Conservation (phyloP, 2,113 vertebrate genomes). For the Clarias gariepinus region DNA sequence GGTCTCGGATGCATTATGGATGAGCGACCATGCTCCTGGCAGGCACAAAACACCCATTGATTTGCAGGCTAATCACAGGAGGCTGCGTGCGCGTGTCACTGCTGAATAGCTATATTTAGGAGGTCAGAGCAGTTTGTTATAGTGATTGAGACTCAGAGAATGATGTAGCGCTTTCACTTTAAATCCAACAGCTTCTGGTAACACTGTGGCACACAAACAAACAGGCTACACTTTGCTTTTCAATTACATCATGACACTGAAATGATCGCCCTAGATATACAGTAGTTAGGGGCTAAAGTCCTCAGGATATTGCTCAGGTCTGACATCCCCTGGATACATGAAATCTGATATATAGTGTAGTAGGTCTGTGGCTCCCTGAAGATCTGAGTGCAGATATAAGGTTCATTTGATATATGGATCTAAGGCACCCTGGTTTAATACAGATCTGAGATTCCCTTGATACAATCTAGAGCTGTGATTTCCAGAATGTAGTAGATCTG, state of each 20-base stretch:
- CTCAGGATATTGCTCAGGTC: not conserved
- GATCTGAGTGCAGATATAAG: not conserved
- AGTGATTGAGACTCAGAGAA: not conserved
- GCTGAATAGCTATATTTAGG: constrained; percentile 56
- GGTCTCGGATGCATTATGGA: constrained; percentile 71
- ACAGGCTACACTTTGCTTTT: not conserved
- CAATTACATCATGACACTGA: not conserved
- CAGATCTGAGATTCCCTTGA: not conserved
- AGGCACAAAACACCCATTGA: constrained; percentile 67
- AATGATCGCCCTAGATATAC: not conserved
- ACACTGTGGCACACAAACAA: not conserved
- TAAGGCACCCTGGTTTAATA: not conserved
- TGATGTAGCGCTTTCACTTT: constrained; percentile 10
- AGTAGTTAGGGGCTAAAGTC: not conserved
- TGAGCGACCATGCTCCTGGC: constrained; percentile 59
- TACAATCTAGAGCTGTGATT: not conserved
- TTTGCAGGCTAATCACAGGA: constrained; percentile 70
- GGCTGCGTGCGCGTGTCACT: constrained; percentile 58
- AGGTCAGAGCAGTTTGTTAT: constrained; percentile 43
- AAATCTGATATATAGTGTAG: not conserved
- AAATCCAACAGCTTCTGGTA: constrained; percentile 3
- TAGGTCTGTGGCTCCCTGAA: not conserved
- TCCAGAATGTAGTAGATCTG: not conserved
- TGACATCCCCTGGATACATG: not conserved
- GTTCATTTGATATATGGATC: not conserved